Evolutionary conservation across 2,113 vertebrate species (phyloP), one percentile per base, ranked within the genome.

Genomic region (Hiodon tergisus): DNA sequence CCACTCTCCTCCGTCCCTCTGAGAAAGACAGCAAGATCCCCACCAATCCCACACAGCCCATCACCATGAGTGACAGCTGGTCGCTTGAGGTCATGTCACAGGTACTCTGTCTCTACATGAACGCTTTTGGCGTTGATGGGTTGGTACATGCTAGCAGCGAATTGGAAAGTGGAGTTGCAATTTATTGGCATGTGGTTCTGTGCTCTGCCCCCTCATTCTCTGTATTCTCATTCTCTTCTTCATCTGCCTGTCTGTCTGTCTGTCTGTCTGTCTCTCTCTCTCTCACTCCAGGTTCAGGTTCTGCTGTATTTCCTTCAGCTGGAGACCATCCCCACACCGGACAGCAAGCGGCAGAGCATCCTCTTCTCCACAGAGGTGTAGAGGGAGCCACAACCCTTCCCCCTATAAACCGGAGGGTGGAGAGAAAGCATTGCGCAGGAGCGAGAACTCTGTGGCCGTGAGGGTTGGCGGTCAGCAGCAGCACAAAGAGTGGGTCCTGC

Each of bases 1-100:
- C 97, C 67, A 99, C 97, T 0, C 81, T 99, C 80, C 93, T 99
- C 46, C 90, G 96, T 72, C 97, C 97, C 1, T 91, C 97, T 0
- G 96, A 99, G 90, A 99, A 99, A 85, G 95, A 98, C 88, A 98
- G 94, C 83, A 98, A 97, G 88, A 94, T 95, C 76, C 94, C 95
- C 1, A 79, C 93, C 4, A 98, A 97, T 85, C 95, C 96, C 11
- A 95, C 93, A 4, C 96, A 98, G 69, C 95, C 97, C 2, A 95
- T 98, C 87, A 94, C 93, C 79, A 98, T 98, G 96, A 94, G 94
- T 0, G 97, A 99, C 81, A 98, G 97, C 87, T 99, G 97, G 97
- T 98, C 97, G 67, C 89, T 97, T 78, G 97, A 99, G 82, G 97
- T 99, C 81, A 98, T 99, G 96, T 95, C 97, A 80, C 97, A 99